Evolutionary conservation across 2,888 invertebrate species (phyloP).

Genomic region (Torymus auratus): DNA sequence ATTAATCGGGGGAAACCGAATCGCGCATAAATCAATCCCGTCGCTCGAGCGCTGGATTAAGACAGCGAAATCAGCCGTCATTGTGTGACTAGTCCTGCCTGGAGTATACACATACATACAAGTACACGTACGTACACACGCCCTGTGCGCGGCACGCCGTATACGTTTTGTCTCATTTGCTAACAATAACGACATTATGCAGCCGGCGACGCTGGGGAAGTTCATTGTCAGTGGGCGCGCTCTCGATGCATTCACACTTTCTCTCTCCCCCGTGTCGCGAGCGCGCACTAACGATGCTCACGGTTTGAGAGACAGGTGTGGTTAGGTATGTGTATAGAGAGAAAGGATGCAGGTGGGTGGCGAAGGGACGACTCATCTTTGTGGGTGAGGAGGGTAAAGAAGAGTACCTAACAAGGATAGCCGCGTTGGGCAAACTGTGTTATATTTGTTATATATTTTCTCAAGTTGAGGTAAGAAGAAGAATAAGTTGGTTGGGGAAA

Average conservation of each 20-base stretch:
- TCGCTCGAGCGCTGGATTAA: neutral
- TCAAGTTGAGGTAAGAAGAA: too few relatives aligned
- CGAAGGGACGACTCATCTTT: too few relatives aligned
- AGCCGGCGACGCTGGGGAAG: conserved; percentile 15
- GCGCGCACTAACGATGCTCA: neutral
- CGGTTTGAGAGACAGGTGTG: too few relatives aligned
- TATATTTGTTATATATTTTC: too few relatives aligned
- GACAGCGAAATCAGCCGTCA: conserved; percentile 27
- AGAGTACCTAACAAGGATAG: too few relatives aligned
- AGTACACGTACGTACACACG: neutral
- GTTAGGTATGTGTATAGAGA: too few relatives aligned
- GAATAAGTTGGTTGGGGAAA: too few relatives aligned
- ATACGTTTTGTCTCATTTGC: conserved; percentile 36
- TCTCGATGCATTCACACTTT: neutral
- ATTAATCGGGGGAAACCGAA: conserved; percentile 16
- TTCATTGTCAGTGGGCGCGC: conserved; percentile 38
- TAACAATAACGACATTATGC: conserved; percentile 50
- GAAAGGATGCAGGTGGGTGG: too few relatives aligned
- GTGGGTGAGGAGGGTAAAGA: too few relatives aligned
- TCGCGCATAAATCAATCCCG: conserved; percentile 23
- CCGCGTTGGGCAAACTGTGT: too few relatives aligned
- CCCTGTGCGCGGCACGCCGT: neutral
- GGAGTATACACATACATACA: too few relatives aligned
- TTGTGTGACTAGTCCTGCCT: neutral
- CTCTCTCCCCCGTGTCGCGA: neutral